These are phyloP conservation scores for Strigamia maritima DNA, from an alignment of 2,888 invertebrate species.

Conservation along the genomic window DNA sequence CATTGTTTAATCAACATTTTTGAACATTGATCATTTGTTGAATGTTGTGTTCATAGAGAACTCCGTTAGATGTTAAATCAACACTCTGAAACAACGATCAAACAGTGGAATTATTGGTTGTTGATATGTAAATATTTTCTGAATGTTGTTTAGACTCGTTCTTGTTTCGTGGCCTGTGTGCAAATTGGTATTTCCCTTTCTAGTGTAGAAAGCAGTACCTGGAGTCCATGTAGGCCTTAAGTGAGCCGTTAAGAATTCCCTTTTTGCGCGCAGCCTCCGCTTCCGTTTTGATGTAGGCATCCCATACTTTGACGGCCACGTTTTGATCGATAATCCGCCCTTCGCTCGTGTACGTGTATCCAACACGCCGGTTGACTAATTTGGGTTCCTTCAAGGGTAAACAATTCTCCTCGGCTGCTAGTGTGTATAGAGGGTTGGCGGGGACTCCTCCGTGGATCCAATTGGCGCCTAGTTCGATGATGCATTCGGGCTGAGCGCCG, in stretches of 20 bases:
- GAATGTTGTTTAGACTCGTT: no score
- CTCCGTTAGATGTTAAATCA: no score
- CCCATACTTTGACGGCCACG: conserved; percentile 9
- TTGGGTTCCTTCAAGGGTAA: not conserved
- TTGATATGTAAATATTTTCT: no score
- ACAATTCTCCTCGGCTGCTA: conserved; percentile 4
- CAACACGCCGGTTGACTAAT: conserved; percentile 25
- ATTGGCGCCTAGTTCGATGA: conserved; percentile 42
- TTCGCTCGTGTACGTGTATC: conserved; percentile 8
- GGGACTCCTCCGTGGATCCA: conserved; percentile 41
- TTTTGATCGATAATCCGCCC: conserved; percentile 37
- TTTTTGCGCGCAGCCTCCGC: not conserved
- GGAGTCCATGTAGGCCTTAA: not conserved
- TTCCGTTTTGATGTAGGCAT: conserved; percentile 35
- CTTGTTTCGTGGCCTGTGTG: no score
- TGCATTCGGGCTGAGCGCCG: conserved; percentile 8
- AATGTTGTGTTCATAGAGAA: no score
- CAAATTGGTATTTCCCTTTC: no score
- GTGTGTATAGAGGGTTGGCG: conserved; percentile 39
- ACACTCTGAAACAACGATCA: no score
- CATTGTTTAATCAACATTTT: no score
- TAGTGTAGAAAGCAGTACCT: no score
- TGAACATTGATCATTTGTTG: no score
- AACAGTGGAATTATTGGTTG: no score
- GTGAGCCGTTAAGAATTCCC: not conserved